Percentiles rank a stretch among this genome's conserved stretches.
Evolutionary conservation across 2,113 vertebrate species (phyloP).

Genomic region (Scomber colias): DNA sequence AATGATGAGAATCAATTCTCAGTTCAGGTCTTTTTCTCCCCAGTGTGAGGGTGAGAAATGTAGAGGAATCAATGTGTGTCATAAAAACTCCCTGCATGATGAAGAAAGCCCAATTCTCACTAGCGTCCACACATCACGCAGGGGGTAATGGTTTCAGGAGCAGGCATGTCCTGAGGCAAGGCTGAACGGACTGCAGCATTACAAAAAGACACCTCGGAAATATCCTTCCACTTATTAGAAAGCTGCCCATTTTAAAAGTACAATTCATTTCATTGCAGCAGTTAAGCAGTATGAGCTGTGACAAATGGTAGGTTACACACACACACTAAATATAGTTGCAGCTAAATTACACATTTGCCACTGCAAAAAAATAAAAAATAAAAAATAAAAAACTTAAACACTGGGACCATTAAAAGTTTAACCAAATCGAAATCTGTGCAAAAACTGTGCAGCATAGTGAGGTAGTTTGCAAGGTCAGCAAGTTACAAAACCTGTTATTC

Average conservation of each 20-base stretch:
- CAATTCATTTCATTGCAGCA: not conserved
- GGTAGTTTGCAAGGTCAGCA: not conserved
- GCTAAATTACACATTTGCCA: not conserved
- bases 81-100: constrained; percentile 53
- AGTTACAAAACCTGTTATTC: not conserved
- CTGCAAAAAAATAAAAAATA: not conserved
- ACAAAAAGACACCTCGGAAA: not conserved
- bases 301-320: constrained; percentile 3
- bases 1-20: constrained; percentile 72
- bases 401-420: constrained; percentile 29
- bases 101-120: constrained; percentile 46
- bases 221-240: constrained; percentile 1
- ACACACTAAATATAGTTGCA: not conserved
- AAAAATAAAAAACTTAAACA: not conserved
- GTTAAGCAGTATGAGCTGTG: not conserved
- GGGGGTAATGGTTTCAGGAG: constrained; percentile 17
- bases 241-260: constrained; percentile 5
- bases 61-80: constrained; percentile 64
- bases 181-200: constrained; percentile 3
- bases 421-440: constrained; percentile 2
- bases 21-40: constrained; percentile 28
- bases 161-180: constrained; percentile 35
- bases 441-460: not conserved
- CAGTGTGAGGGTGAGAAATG: constrained; percentile 10
- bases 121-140: constrained; percentile 31